Conservation (phyloP, 2,888 invertebrate genomes). For the Limnephilus rhombicus region DNA sequence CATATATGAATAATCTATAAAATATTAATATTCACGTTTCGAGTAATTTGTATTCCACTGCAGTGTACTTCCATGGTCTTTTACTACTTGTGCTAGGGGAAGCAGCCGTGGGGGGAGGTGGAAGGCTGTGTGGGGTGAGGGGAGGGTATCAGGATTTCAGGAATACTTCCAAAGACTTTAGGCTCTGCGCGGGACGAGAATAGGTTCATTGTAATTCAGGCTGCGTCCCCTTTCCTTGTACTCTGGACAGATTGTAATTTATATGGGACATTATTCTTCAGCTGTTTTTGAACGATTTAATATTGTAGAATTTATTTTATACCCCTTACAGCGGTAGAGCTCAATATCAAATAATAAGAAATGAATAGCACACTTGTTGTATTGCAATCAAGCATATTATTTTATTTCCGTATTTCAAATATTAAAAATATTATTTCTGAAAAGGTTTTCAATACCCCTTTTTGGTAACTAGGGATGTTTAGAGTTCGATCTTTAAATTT, state of each 20-base stretch:
- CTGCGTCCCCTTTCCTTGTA: not conserved
- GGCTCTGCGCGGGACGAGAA: slow-evolving; percentile 23
- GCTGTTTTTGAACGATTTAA: slow-evolving; percentile 24
- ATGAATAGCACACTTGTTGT: not conserved
- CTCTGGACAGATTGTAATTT: slow-evolving; percentile 35
- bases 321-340: not conserved
- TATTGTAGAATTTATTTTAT: not conserved
- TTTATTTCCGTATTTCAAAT: not conserved
- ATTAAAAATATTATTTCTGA: not conserved
- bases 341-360: not conserved
- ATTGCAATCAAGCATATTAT: not conserved
- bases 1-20: not conserved
- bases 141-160: slow-evolving; percentile 38
- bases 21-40: slow-evolving; percentile 3
- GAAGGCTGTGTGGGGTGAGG: not conserved
- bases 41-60: slow-evolving; percentile 13
- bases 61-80: slow-evolving; percentile 14
- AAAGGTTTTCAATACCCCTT: not conserved
- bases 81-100: not conserved
- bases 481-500: not conserved
- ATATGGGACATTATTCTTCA: slow-evolving; percentile 32
- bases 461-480: not conserved
- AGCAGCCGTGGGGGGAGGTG: not conserved
- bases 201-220: slow-evolving; percentile 27
- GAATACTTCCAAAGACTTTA: slow-evolving; percentile 27